phyloP scores from a whole-genome alignment of 2,888 invertebrate species.

The Tipula lateralis region DNA sequence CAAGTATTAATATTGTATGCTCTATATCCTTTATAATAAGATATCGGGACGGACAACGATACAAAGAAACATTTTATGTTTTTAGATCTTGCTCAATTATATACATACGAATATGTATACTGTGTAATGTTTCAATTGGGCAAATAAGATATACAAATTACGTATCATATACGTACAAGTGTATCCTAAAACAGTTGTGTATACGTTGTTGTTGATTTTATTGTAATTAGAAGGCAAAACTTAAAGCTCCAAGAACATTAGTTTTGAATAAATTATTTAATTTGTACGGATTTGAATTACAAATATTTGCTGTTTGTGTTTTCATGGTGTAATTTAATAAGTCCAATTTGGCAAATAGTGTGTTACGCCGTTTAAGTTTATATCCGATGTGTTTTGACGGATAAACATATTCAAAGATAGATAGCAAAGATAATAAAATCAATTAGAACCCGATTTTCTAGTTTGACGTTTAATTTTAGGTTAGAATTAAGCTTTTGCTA shows the following conservation, averaged over 20 bases:
- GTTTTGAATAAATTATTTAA: neutral
- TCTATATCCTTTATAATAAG: too few species aligned
- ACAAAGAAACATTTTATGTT: neutral
- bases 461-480: too few species aligned
- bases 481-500: too few species aligned
- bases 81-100: neutral
- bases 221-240: neutral
- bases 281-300: neutral
- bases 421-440: too few species aligned
- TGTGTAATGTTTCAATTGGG: neutral
- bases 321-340: too few species aligned
- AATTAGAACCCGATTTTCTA: too few species aligned
- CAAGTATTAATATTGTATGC: too few species aligned
- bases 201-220: neutral
- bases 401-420: too few species aligned
- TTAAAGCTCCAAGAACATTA: neutral
- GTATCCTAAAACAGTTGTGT: neutral
- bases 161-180: neutral
- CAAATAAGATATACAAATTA: neutral
- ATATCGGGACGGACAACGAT: neutral
- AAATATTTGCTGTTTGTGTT: neutral
- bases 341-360: too few species aligned
- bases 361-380: too few species aligned
- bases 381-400: too few species aligned
- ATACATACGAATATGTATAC: neutral